phyloP scores from a whole-genome alignment of 2,888 invertebrate genomes.

The Peribatodes rhomboidaria region DNA sequence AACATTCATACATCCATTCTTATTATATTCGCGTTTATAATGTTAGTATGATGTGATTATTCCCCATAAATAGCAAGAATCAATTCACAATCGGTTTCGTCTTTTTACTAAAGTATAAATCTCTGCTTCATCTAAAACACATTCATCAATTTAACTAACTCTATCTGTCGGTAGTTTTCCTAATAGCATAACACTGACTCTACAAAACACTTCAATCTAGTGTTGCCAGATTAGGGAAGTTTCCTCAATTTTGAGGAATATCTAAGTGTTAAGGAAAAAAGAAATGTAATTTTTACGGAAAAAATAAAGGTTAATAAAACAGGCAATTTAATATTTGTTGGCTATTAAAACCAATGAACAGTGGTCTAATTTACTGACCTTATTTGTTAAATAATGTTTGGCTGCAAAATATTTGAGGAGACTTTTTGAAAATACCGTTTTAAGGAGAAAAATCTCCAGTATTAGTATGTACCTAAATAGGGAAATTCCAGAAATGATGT shows the following conservation, averaged over 20 bases:
- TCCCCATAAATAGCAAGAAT: neutral
- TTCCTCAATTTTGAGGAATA: neutral
- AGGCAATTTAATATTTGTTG: no score
- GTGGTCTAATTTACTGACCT: neutral
- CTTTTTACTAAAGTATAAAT: neutral
- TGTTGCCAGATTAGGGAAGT: neutral
- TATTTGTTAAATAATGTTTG: no score
- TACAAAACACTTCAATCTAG: slow-evolving; percentile 1
- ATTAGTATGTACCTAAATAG: no score
- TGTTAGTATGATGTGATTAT: no score
- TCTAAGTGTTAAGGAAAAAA: neutral
- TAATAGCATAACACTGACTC: slow-evolving; percentile 21
- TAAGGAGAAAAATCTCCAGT: neutral
- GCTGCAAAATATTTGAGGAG: no score
- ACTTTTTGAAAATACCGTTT: no score
- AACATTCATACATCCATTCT: no score
- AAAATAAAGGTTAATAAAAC: no score
- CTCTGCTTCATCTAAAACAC: slow-evolving; percentile 1
- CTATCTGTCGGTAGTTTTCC: slow-evolving; percentile 8
- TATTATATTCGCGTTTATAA: no score
- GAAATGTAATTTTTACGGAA: no score
- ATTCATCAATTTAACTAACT: slow-evolving; percentile 5
- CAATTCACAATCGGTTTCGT: neutral
- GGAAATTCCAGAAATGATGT: neutral
- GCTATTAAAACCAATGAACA: no score